phyloP scores from a whole-genome alignment of 2,888 invertebrate genomes.

The Lepidochrysops patricia region DNA sequence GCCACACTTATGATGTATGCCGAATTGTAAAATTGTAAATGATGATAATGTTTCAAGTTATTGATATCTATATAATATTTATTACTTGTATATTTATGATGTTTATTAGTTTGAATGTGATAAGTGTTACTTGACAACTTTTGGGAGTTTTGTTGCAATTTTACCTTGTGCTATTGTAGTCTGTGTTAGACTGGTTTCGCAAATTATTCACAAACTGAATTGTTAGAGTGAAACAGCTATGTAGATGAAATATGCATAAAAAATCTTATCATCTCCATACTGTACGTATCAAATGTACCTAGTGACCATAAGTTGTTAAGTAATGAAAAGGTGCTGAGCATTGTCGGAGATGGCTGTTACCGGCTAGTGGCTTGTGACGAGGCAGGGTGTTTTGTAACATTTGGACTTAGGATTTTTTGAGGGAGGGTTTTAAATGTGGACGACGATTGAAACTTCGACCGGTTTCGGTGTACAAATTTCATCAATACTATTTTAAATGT shows the following conservation, averaged over 20 bases:
- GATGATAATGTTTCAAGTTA: conserved; percentile 55
- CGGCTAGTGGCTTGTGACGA: conserved; percentile 53
- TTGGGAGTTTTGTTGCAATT: conserved; percentile 32
- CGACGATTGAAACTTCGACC: conserved; percentile 22
- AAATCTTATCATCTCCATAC: not conserved
- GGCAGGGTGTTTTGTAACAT: conserved; percentile 38
- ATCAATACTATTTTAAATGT: conserved; percentile 25
- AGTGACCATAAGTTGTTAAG: conserved; percentile 46
- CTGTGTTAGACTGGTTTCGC: not conserved
- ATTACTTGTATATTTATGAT: conserved; percentile 35
- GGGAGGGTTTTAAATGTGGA: conserved; percentile 23
- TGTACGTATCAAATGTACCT: conserved; percentile 24
- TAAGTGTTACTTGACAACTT: conserved; percentile 53
- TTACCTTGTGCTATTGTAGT: not conserved
- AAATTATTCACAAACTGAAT: not conserved
- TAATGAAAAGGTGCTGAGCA: conserved; percentile 58
- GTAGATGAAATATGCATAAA: not conserved
- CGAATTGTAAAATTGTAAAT: conserved; percentile 55
- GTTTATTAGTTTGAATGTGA: conserved; percentile 59
- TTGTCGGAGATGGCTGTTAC: conserved; percentile 33
- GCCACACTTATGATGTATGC: conserved; percentile 57
- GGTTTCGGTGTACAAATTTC: conserved; percentile 31
- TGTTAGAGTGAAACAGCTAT: not conserved
- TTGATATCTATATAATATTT: conserved; percentile 43
- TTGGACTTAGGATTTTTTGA: conserved; percentile 23